Conservation (phyloP, 2,797 vertebrate genomes). For the Karalla daura region DNA sequence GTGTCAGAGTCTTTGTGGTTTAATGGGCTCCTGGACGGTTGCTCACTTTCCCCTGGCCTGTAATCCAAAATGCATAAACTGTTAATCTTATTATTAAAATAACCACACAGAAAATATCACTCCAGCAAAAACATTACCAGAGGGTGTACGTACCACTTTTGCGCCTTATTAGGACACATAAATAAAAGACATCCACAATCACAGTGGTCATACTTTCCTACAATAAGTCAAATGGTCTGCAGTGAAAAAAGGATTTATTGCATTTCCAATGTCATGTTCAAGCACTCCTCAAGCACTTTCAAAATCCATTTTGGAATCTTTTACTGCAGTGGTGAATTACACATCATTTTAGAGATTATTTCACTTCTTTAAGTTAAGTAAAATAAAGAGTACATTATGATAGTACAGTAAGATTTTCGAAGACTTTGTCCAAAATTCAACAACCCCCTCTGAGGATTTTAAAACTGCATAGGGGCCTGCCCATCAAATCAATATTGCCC, state of each 20-base stretch:
- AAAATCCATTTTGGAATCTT: too few species aligned
- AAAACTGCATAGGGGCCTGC: slow-evolving; percentile 1
- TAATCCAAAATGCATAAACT: background rate
- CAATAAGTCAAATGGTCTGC: background rate
- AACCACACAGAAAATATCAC: background rate
- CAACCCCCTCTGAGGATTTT: too few species aligned
- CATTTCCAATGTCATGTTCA: too few species aligned
- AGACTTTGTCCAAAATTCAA: too few species aligned
- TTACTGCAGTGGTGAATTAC: too few species aligned
- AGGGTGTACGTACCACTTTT: background rate
- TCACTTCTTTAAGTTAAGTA: too few species aligned
- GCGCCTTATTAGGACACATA: background rate
- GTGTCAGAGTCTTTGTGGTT: background rate
- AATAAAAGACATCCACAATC: background rate
- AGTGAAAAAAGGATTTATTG: slow-evolving; percentile 9
- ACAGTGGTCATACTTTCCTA: background rate
- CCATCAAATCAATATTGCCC: slow-evolving; percentile 46
- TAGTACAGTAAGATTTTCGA: too few species aligned
- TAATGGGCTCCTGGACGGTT: background rate
- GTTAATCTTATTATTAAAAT: background rate
- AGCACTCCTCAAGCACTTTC: too few species aligned
- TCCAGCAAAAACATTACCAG: background rate
- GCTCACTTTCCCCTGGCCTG: background rate
- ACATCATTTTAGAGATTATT: too few species aligned
- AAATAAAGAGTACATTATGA: too few species aligned